Evolutionary conservation across 2,888 invertebrate genomes (phyloP).

Genomic region (Drosophila monieri): DNA sequence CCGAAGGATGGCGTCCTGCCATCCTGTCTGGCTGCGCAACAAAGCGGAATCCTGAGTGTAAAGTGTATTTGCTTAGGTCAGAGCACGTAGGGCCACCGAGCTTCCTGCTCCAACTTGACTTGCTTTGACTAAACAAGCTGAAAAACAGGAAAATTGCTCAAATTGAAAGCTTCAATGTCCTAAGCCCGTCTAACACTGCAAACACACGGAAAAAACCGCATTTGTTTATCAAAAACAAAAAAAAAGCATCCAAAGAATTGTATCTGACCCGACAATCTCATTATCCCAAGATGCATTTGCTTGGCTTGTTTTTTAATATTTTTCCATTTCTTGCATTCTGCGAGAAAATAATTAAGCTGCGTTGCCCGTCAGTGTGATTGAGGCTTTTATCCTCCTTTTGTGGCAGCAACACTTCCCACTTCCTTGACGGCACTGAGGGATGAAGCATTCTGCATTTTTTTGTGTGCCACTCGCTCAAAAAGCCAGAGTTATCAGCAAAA

Average conservation of each 20-base stretch:
- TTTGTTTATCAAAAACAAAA: background rate
- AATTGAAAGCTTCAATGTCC: constrained; percentile 44
- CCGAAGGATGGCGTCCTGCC: constrained; percentile 16
- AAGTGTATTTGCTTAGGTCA: constrained; percentile 75
- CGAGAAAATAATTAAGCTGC: constrained; percentile 63
- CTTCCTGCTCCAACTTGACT: constrained; percentile 53
- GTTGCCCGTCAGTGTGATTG: constrained; percentile 10
- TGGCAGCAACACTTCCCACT: constrained; percentile 61
- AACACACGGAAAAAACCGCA: constrained; percentile 1
- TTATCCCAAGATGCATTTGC: constrained; percentile 17
- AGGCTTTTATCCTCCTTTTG: constrained; percentile 21
- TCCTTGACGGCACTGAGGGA: constrained; percentile 46
- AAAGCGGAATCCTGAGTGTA: constrained; percentile 63
- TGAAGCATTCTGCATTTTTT: background rate
- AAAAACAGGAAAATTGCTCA: constrained; percentile 44
- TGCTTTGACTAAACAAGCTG: constrained; percentile 47
- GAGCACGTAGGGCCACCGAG: constrained; percentile 39
- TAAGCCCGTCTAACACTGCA: constrained; percentile 12
- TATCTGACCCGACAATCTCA: constrained; percentile 34
- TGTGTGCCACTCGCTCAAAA: constrained; percentile 51
- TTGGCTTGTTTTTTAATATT: constrained; percentile 9
- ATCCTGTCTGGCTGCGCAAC: constrained; percentile 71
- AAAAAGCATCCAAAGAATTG: constrained; percentile 5
- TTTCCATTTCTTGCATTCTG: constrained; percentile 12
- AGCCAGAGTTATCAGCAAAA: constrained; percentile 79